Conservation (phyloP, 2,888 invertebrate species). For the Masnerella sp. region DNA sequence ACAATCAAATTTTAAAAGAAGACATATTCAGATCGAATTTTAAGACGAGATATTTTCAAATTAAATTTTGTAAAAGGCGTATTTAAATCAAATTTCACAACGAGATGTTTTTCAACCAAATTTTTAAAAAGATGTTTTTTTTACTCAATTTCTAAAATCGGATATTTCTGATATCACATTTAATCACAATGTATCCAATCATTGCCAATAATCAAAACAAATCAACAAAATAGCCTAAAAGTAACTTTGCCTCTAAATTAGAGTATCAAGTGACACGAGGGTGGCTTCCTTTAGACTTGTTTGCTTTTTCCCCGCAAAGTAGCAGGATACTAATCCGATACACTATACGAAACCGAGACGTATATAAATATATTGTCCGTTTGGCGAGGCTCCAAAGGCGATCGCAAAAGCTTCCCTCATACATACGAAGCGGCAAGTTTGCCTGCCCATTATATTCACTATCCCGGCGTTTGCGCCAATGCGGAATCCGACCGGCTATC, state of each 20-base stretch:
- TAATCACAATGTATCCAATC: no score
- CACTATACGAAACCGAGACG: constrained; percentile 18
- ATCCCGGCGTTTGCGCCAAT: constrained; percentile 38
- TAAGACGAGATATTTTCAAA: no score
- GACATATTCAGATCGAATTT: no score
- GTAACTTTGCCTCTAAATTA: background rate
- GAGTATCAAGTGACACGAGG: constrained; percentile 4
- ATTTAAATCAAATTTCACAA: no score
- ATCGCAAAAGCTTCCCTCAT: constrained; percentile 44
- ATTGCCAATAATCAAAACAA: no score
- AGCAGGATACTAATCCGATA: constrained; percentile 37
- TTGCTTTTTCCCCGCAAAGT: constrained; percentile 14
- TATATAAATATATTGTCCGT: constrained; percentile 30
- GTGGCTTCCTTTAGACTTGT: constrained; percentile 11
- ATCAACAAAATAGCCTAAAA: no score
- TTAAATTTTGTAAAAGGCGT: no score
- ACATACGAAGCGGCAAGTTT: constrained; percentile 28
- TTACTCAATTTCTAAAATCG: no score
- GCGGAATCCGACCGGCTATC: constrained; percentile 39
- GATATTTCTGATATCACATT: no score
- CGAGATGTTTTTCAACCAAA: no score
- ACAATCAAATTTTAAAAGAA: no score
- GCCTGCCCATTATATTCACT: constrained; percentile 38
- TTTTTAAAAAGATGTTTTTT: no score
- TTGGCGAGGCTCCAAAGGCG: constrained; percentile 48